These are phyloP conservation scores for Eremophila alpestris DNA, from an alignment of 2,797 vertebrate species.

Conservation along the genomic window DNA sequence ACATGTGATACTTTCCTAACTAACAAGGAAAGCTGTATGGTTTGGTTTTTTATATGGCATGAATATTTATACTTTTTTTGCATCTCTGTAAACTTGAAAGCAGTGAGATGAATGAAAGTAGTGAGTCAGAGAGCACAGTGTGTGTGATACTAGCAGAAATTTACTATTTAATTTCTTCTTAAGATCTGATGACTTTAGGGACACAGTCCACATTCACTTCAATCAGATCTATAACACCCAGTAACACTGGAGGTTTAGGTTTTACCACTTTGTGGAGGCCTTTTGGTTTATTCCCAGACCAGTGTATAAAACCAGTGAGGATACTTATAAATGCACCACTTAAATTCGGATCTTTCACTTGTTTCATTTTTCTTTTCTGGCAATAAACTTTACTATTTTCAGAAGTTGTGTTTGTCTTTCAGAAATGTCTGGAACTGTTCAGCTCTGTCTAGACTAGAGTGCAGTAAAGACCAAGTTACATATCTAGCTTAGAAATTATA, in stretches of 20 bases:
- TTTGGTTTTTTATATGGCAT: slow-evolving; percentile 61
- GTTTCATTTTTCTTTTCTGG: neutral
- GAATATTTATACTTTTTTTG: slow-evolving; percentile 71
- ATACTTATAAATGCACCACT: neutral
- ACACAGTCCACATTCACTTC: slow-evolving; percentile 27
- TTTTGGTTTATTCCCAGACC: slow-evolving; percentile 4
- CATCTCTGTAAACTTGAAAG: slow-evolving; percentile 62
- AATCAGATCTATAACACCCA: slow-evolving; percentile 32
- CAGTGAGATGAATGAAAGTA: slow-evolving; percentile 64
- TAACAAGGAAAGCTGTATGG: slow-evolving; percentile 23
- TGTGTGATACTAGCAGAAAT: slow-evolving; percentile 57
- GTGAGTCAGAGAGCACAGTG: slow-evolving; percentile 53
- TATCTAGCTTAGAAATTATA: neutral
- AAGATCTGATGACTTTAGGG: slow-evolving; percentile 59
- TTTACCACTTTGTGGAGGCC: neutral
- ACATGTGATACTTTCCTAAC: slow-evolving; percentile 47
- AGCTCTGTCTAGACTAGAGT: neutral
- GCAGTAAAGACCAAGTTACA: neutral
- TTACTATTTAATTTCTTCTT: slow-evolving; percentile 64
- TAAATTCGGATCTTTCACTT: neutral
- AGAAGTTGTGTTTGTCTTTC: neutral
- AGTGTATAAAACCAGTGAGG: neutral
- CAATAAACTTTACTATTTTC: neutral
- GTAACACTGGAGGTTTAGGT: neutral
- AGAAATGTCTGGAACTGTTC: neutral